These are phyloP conservation scores for Lytechinus pictus DNA, from an alignment of 35 echinoderm and acorn worm species.

Conservation along the genomic window DNA sequence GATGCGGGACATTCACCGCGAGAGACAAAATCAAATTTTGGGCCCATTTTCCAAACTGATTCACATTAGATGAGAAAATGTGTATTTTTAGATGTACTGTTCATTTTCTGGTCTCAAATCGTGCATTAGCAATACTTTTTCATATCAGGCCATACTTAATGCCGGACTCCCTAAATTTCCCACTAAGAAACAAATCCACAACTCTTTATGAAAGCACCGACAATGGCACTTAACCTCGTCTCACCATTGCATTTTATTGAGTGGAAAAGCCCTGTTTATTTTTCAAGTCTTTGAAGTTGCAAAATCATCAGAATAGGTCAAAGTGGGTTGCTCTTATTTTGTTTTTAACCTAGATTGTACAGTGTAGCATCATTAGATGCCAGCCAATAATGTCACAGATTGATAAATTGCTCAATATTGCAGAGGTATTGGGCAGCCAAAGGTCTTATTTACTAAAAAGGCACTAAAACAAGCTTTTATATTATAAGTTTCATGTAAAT, in stretches of 20 bases:
- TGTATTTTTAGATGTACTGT: background rate
- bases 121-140: background rate
- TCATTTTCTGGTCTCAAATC: background rate
- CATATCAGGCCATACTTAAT: background rate
- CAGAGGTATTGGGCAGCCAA: background rate
- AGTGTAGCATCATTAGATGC: background rate
- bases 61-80: background rate
- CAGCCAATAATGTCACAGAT: background rate
- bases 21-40: background rate
- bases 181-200: background rate
- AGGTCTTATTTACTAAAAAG: background rate
- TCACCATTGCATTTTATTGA: background rate
- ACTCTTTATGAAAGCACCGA: slow-evolving; percentile 11
- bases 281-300: background rate
- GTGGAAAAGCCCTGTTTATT: background rate
- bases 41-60: background rate
- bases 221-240: background rate
- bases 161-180: background rate
- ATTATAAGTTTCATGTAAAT: background rate
- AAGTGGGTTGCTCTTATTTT: background rate
- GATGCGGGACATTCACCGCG: background rate
- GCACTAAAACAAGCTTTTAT: background rate
- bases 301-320: background rate
- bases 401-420: background rate
- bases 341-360: background rate